These are phyloP conservation scores for Cheilosia soror DNA, from an alignment of 2,888 invertebrate species.

Conservation along the genomic window DNA sequence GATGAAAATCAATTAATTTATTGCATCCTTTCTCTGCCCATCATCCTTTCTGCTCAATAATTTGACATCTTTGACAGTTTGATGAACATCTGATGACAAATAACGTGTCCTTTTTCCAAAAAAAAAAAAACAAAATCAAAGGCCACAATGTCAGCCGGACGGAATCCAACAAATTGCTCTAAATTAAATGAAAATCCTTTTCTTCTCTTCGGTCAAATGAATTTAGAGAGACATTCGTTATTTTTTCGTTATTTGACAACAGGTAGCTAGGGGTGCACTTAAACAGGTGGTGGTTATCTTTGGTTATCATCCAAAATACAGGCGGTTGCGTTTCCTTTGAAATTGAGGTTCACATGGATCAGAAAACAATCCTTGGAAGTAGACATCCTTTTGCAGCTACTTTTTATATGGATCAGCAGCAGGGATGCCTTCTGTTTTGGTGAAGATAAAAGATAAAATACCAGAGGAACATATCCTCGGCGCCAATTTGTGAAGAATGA, in stretches of 20 bases:
- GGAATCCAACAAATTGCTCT: slow-evolving; percentile 40
- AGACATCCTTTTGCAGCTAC: slow-evolving; percentile 5
- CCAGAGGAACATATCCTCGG: background rate
- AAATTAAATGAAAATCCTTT: slow-evolving; percentile 60
- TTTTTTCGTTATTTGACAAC: slow-evolving; percentile 18
- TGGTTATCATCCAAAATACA: background rate
- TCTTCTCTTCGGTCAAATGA: slow-evolving; percentile 26
- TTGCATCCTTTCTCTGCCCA: slow-evolving; percentile 50
- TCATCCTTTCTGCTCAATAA: slow-evolving; percentile 43
- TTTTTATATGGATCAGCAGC: background rate
- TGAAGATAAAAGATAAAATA: slow-evolving; percentile 9
- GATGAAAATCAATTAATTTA: slow-evolving; percentile 70
- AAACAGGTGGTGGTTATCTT: slow-evolving; percentile 42
- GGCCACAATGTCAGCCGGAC: slow-evolving; percentile 26
- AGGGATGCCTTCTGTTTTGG: slow-evolving; percentile 25
- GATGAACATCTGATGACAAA: slow-evolving; percentile 67
- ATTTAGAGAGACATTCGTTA: background rate
- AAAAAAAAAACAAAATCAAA: slow-evolving; percentile 22
- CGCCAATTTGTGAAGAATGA: slow-evolving; percentile 24
- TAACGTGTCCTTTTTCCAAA: slow-evolving; percentile 28
- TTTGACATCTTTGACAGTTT: slow-evolving; percentile 68
- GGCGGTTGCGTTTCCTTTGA: slow-evolving; percentile 36
- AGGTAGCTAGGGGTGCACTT: slow-evolving; percentile 13
- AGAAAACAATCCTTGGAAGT: background rate
- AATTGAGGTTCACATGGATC: slow-evolving; percentile 20